phyloP scores from a whole-genome alignment of 2,113 vertebrate genomes.

The Poeciliopsis turrubarensis region DNA sequence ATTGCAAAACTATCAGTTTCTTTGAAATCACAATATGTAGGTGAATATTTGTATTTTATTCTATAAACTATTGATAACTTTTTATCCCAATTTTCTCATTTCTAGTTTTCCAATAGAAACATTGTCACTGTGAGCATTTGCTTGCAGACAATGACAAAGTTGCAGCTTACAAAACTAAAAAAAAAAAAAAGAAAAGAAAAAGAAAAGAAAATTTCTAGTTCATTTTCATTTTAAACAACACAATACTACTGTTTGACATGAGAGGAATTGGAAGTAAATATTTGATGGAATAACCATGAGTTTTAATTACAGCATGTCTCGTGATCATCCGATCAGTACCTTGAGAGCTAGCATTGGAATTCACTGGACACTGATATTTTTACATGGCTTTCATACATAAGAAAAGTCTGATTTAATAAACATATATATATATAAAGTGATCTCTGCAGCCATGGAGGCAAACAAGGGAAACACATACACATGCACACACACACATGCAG shows the following conservation, averaged over 20 bases:
- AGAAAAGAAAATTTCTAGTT: not conserved
- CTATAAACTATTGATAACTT: not conserved
- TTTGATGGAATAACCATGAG: too few species aligned
- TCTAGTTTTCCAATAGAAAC: not conserved
- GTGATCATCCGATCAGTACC: not conserved
- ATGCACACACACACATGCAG: not conserved
- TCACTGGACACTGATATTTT: not conserved
- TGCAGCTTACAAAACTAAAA: not conserved
- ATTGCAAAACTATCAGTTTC: not conserved
- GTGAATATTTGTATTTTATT: not conserved
- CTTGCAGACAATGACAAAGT: not conserved
- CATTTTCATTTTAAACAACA: not conserved
- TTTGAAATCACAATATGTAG: not conserved
- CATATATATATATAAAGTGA: too few species aligned
- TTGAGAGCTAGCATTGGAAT: not conserved
- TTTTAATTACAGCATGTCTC: too few species aligned
- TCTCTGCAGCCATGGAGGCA: constrained; percentile 14
- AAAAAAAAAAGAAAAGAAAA: not conserved
- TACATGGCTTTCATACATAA: not conserved
- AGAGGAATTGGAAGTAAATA: too few species aligned
- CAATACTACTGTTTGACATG: too few species aligned
- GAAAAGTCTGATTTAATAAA: not conserved
- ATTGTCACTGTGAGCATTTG: not conserved
- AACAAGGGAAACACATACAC: constrained; percentile 21
- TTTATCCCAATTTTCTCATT: not conserved